phyloP scores from a whole-genome alignment of 23 tunicate genomes.

The Halocynthia roretzi region DNA sequence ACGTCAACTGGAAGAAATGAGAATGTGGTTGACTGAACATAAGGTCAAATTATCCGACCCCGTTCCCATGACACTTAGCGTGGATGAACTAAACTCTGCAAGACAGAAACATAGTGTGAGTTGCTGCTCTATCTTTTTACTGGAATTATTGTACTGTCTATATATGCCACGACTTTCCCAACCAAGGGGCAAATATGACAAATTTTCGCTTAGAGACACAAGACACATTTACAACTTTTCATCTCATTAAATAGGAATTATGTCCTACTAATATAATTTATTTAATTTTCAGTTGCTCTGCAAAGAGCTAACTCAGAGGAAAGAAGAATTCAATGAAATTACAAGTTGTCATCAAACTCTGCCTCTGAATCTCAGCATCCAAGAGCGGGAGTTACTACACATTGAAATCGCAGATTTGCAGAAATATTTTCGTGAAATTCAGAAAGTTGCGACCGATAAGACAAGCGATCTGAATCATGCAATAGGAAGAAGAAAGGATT shows the following conservation, averaged over 20 bases:
- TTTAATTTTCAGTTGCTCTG: slow-evolving; percentile 50
- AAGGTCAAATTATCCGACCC: slow-evolving; percentile 40
- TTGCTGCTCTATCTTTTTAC: neutral
- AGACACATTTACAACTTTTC: neutral
- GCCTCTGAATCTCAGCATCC: slow-evolving; percentile 46
- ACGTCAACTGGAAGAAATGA: slow-evolving; percentile 45
- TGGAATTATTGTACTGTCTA: no score
- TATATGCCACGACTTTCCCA: no score
- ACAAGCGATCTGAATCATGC: slow-evolving; percentile 54
- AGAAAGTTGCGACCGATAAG: slow-evolving; percentile 38
- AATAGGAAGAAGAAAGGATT: slow-evolving; percentile 68
- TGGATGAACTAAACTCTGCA: slow-evolving; percentile 59
- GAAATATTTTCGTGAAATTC: slow-evolving; percentile 36
- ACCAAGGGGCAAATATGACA: no score
- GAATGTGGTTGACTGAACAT: slow-evolving; percentile 36
- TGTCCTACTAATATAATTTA: no score
- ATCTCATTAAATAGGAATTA: neutral
- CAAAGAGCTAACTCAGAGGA: slow-evolving; percentile 64
- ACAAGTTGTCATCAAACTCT: slow-evolving; percentile 74
- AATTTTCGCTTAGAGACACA: no score
- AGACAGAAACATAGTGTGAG: slow-evolving; percentile 72
- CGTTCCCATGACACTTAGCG: slow-evolving; percentile 72
- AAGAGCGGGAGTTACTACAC: slow-evolving; percentile 65
- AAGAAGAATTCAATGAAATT: slow-evolving; percentile 69
- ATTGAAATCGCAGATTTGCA: slow-evolving; percentile 48